Conservation (phyloP, 1,140 invertebrate species). For the Fopius arisanus region DNA sequence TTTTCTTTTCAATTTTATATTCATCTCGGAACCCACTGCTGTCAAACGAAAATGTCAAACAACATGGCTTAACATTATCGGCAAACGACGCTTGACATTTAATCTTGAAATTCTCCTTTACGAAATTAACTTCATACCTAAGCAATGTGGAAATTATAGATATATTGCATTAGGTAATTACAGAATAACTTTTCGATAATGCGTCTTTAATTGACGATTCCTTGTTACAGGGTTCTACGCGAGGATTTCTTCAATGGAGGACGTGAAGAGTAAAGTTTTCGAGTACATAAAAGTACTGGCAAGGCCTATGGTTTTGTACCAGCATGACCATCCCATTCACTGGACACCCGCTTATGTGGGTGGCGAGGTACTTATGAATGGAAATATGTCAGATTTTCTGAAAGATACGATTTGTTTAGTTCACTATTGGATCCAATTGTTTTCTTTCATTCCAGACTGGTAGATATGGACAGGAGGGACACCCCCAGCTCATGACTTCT, state of each 20-base stretch:
- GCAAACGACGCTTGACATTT: too few relatives aligned
- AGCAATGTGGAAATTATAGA: background rate
- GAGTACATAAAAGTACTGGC: constrained; percentile 92
- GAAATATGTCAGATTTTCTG: background rate
- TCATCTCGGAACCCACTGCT: too few relatives aligned
- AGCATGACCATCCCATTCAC: constrained; percentile 86
- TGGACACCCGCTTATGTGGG: constrained; percentile 92
- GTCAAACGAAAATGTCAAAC: too few relatives aligned
- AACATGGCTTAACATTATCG: too few relatives aligned
- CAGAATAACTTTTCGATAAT: background rate
- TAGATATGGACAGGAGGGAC: constrained; percentile 73
- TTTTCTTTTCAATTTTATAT: too few relatives aligned
- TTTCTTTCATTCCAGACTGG: constrained; percentile 66
- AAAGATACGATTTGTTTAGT: background rate
- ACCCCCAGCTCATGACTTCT: constrained; percentile 85
- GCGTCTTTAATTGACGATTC: background rate
- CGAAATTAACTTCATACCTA: background rate
- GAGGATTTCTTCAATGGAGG: constrained; percentile 82
- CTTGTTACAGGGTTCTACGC: constrained; percentile 80
- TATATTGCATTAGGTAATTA: background rate
- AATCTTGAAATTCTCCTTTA: too few relatives aligned
- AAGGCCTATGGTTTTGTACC: constrained; percentile 89
- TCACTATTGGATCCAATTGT: background rate
- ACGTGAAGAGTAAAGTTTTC: constrained; percentile 87
- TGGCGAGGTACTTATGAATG: constrained; percentile 73